Evolutionary conservation across 2,888 invertebrate species (phyloP), one percentile per base, ranked within the genome.

Genomic region (Salpingus planirostris): DNA sequence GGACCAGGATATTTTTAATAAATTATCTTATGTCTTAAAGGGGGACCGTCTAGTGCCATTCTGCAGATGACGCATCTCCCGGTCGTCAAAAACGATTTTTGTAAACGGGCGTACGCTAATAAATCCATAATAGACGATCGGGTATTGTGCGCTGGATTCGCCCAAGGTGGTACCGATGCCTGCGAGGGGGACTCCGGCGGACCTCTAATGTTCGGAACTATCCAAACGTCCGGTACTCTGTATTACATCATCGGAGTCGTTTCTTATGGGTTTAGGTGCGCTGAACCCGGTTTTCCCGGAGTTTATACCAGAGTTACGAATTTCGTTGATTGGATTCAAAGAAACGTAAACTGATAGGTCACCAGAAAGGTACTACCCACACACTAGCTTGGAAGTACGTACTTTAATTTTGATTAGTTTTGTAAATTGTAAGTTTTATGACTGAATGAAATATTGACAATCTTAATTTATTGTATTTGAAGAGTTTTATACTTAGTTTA

Each of bases 151-250:
- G 85, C 84, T 0, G 84, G 84, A 0, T 74, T 59, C 54, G 58
- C 68, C 29, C 50, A 57, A 27, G 83, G 82, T 0, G 77, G 77
- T 12, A 76, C 74, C 55, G 85, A 85, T 54, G 75, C 84, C 23
- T 85, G 84, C 48, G 76, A 79, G 65, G 84, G 87, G 1, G 88
- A 88, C 64, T 85, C 84, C 27, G 88, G 88, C 0, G 88, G 88
- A 2, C 87, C 88, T 0, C 62, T 88, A 8, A 81, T 85, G 79
- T 70, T 44, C 22, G 31, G 34, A 3, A 21, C 23, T 8, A 21
- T 22, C 2, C 33, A 39, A 23, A 27, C 27, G 2, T 11, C 22
- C 46, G 14, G 71, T 59, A 6, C 47, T 13, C 37, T 32, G n/a
- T 59, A 51, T 65, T 76, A 77, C 54, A 72, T 79, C 48, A 76